Conservation (phyloP, 2,797 vertebrate genomes). For the Artibeus lituratus region DNA sequence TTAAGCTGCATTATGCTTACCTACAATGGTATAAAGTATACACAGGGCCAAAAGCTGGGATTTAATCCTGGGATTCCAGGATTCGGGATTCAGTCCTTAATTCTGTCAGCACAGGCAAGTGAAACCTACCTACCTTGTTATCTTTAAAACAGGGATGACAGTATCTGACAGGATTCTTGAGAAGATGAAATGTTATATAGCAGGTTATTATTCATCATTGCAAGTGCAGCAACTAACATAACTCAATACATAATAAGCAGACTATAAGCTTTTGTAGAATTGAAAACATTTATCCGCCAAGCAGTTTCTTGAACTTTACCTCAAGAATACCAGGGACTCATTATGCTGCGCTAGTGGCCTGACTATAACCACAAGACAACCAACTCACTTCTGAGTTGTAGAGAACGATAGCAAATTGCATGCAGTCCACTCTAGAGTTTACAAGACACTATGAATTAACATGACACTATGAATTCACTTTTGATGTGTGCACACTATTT, state of each 20-base stretch:
- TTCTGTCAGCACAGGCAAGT: background rate
- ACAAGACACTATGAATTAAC: too few relatives aligned
- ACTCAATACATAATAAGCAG: background rate
- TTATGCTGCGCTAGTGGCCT: too few relatives aligned
- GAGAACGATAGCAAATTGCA: background rate
- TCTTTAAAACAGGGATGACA: background rate
- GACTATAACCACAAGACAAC: background rate
- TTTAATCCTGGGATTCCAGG: background rate
- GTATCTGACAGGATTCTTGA: background rate
- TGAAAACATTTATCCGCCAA: background rate
- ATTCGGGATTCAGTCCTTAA: background rate
- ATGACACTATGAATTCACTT: background rate
- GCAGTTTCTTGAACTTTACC: background rate
- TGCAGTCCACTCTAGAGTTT: background rate
- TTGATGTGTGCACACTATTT: background rate
- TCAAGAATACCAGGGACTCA: background rate
- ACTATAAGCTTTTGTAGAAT: background rate
- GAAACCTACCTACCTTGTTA: background rate
- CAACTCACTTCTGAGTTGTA: background rate
- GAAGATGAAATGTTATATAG: background rate
- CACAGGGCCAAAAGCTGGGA: background rate
- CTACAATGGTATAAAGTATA: background rate
- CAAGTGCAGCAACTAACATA: background rate
- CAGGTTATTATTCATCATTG: background rate
- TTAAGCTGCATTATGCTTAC: background rate